These are phyloP conservation scores for Falco naumanni DNA, from an alignment of 2,797 vertebrate species.

Conservation along the genomic window DNA sequence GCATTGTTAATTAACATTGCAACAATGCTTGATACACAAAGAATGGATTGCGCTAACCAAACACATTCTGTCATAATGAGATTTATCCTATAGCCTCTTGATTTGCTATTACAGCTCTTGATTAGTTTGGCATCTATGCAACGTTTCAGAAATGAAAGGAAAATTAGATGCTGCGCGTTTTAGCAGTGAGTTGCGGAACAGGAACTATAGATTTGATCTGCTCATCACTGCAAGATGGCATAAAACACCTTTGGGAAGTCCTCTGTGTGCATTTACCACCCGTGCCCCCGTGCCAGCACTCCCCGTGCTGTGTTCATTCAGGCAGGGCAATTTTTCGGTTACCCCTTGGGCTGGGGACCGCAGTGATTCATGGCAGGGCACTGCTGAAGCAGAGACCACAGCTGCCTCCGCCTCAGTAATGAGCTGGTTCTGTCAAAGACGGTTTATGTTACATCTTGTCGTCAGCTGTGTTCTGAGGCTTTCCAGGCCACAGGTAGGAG, in stretches of 20 bases:
- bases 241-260: neutral
- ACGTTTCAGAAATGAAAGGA: neutral
- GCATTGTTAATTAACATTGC: neutral
- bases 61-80: neutral
- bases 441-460: neutral
- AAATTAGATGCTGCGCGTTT: neutral
- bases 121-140: neutral
- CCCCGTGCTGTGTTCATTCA: neutral
- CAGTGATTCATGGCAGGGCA: neutral
- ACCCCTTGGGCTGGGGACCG: neutral
- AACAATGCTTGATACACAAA: neutral
- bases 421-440: neutral
- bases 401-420: neutral
- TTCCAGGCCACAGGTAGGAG: slow-evolving; percentile 31
- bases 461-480: neutral
- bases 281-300: neutral
- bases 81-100: slow-evolving; percentile 6
- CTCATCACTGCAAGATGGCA: neutral
- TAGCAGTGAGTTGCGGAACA: neutral
- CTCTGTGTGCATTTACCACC: neutral
- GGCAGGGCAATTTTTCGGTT: neutral
- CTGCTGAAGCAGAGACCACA: accelerated
- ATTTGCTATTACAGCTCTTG: neutral
- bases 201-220: neutral
- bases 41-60: neutral